These are phyloP conservation scores for Arizona elegans DNA, from an alignment of 2,113 vertebrate species.

Conservation along the genomic window DNA sequence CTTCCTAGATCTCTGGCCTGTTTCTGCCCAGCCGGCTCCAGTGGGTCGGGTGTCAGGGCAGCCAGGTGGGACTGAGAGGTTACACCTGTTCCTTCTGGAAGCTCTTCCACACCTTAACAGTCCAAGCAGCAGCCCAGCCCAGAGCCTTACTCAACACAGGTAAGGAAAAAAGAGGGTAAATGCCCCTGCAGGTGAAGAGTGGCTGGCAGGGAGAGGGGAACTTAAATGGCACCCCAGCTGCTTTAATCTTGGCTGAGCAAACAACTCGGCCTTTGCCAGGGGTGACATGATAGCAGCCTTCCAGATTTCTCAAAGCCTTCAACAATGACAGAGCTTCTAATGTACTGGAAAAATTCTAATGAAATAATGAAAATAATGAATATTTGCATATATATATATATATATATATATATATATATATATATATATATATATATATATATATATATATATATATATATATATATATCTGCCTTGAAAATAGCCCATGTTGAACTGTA, in stretches of 20 bases:
- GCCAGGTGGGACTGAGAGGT: conserved; percentile 80
- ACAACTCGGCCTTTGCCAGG: not conserved
- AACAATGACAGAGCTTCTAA: too few relatives aligned
- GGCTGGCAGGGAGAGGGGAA: not conserved
- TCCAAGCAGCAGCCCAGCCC: conserved; percentile 75
- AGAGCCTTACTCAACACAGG: conserved; percentile 80
- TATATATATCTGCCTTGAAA: too few relatives aligned
- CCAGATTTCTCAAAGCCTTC: too few relatives aligned
- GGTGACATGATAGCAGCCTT: not conserved
- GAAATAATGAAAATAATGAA: too few relatives aligned
- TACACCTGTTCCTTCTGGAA: conserved; percentile 94
- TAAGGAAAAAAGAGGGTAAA: conserved; percentile 46
- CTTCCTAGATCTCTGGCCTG: conserved; percentile 86
- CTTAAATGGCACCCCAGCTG: too few relatives aligned
- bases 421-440: too few relatives aligned
- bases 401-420: too few relatives aligned
- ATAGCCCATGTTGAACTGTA: too few relatives aligned
- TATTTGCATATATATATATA: too few relatives aligned
- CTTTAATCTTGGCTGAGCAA: too few relatives aligned
- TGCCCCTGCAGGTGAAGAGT: accelerated
- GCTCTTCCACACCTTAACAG: conserved; percentile 85
- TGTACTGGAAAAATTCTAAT: too few relatives aligned
- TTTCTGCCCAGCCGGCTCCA: conserved; percentile 76
- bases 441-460: too few relatives aligned
- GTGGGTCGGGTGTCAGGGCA: conserved; percentile 93